Evolutionary conservation across 2,797 vertebrate genomes (phyloP).

Genomic region (Sardinella longiceps): DNA sequence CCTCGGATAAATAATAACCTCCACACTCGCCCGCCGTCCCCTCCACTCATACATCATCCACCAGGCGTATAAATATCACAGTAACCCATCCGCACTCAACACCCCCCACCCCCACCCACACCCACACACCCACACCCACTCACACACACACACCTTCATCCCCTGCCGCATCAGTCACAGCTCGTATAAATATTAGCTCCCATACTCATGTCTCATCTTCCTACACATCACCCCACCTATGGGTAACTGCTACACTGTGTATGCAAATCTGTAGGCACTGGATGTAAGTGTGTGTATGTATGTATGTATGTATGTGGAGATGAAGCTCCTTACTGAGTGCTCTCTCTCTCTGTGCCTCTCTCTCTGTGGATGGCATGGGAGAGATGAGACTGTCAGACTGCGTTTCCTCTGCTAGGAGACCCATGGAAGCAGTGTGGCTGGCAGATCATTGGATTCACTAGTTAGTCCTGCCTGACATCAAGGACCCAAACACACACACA

Average conservation of each 20-base stretch:
- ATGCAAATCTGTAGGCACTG: not conserved
- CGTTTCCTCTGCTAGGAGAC: not conserved
- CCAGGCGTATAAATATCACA: slow-evolving; percentile 23
- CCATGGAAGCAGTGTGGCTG: not conserved
- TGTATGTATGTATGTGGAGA: not conserved
- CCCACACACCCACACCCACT: not conserved
- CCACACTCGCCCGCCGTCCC: not conserved
- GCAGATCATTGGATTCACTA: not conserved
- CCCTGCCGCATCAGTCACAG: not conserved
- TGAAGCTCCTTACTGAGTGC: not conserved
- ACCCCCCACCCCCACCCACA: not conserved
- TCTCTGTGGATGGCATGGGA: no score
- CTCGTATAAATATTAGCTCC: not conserved
- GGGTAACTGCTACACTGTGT: not conserved
- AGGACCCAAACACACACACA: not conserved
- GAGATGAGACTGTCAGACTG: not conserved
- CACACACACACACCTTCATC: not conserved
- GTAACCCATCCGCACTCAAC: not conserved
- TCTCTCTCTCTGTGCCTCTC: no score
- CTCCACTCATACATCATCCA: slow-evolving; percentile 15
- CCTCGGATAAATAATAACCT: slow-evolving; percentile 21
- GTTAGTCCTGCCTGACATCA: not conserved
- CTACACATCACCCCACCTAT: not conserved
- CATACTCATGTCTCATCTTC: slow-evolving; percentile 14
- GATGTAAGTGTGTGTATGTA: not conserved